Percentiles rank a stretch among this genome's conserved stretches.
phyloP scores from a whole-genome alignment of 2,888 invertebrate genomes.

The Orthosia incerta region DNA sequence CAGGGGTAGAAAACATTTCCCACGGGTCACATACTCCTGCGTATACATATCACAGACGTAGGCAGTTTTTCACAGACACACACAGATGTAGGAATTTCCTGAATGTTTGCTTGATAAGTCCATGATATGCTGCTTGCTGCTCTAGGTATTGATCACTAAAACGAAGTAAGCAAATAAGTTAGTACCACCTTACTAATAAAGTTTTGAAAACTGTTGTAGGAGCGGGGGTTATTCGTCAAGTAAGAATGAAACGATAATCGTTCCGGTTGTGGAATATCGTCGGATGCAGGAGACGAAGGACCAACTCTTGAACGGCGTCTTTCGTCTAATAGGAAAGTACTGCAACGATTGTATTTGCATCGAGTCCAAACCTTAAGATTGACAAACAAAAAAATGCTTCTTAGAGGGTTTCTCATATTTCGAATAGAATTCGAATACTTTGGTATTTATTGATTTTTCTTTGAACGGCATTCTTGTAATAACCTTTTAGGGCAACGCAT shows the following conservation, averaged over 20 bases:
- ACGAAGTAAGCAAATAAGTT: neutral
- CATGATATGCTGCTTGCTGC: neutral
- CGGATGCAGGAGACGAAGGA: too few species aligned
- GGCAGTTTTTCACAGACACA: neutral
- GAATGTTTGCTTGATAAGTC: neutral
- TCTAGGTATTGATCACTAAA: neutral
- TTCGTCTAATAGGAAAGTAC: too few species aligned
- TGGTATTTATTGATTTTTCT: too few species aligned
- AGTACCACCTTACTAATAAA: neutral
- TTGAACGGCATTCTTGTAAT: too few species aligned
- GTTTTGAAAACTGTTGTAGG: neutral
- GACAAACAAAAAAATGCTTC: too few species aligned
- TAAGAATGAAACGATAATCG: too few species aligned
- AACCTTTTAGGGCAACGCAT: too few species aligned
- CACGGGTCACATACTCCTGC: slow-evolving; percentile 3
- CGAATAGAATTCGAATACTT: too few species aligned
- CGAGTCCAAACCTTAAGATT: too few species aligned
- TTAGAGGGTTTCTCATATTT: too few species aligned
- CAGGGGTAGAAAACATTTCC: slow-evolving; percentile 30
- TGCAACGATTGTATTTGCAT: too few species aligned
- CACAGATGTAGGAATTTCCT: neutral
- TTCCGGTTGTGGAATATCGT: neutral
- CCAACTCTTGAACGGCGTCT: too few species aligned
- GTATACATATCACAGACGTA: neutral
- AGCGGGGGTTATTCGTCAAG: neutral